phyloP scores from a whole-genome alignment of 2,888 invertebrate species.

The Eulithis prunata region DNA sequence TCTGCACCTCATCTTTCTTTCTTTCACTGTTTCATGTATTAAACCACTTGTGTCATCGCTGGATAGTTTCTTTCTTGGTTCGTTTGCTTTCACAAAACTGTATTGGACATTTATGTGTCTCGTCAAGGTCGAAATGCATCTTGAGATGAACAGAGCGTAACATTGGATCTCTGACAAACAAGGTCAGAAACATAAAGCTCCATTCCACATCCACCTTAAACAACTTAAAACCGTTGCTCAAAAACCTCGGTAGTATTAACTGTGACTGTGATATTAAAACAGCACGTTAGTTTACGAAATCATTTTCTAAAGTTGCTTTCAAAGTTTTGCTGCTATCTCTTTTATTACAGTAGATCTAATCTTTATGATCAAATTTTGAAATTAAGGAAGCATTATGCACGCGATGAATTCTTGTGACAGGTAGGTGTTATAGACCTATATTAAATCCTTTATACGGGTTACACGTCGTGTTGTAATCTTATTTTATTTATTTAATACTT shows the following conservation, averaged over 20 bases:
- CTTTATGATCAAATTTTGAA: too few relatives aligned
- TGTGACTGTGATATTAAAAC: slow-evolving; percentile 25
- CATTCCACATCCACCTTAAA: slow-evolving; percentile 13
- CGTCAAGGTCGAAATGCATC: slow-evolving; percentile 9
- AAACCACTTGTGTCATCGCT: too few relatives aligned
- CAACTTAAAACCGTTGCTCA: slow-evolving; percentile 23
- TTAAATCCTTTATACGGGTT: too few relatives aligned
- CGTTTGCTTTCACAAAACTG: neutral
- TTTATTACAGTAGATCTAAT: neutral
- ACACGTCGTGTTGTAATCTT: too few relatives aligned
- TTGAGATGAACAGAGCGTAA: neutral
- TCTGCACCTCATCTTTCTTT: neutral
- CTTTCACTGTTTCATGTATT: too few relatives aligned
- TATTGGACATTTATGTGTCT: slow-evolving; percentile 3
- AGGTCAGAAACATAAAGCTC: slow-evolving; percentile 26
- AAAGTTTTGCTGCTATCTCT: slow-evolving; percentile 2
- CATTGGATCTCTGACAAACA: slow-evolving; percentile 12
- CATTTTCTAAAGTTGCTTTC: slow-evolving; percentile 11
- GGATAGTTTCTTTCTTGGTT: too few relatives aligned
- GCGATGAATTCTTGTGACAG: too few relatives aligned
- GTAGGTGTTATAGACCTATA: too few relatives aligned
- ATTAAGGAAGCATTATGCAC: too few relatives aligned
- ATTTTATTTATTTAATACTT: too few relatives aligned
- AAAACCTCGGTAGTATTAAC: slow-evolving; percentile 12
- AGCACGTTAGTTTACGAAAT: slow-evolving; percentile 22